Base-by-base conservation (phyloP, 2,888 invertebrate species). In the Eulithis prunata region DNA sequence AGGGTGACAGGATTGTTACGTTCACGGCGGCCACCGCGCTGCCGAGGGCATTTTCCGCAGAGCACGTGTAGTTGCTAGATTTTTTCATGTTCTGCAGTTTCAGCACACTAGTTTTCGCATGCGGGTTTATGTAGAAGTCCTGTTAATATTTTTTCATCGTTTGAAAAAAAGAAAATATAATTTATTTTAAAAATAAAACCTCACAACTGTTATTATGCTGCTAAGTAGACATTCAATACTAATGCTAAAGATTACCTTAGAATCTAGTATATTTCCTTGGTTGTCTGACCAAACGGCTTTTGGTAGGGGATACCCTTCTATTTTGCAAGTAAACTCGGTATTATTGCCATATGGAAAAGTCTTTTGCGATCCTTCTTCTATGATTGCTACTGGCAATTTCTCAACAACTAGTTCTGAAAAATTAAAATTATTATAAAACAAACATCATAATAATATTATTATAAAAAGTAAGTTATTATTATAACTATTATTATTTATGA, bases 291-390 rank as follows among this genome's bases (percentile, higher is more conserved):
- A 68, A 12, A 46, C n/a, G 45, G 49, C 32, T 13, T 32, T 64
- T 28, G 68, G 68, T 28, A 57, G 4, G 21, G 68, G 68, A 32
- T 61, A 64, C 28, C 63, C 64, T 13, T 54, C 28, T 6, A 64
- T 38, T 51, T 12, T 64, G 46, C 68, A 68, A 3, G 57, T 61
- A 5, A 68, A 49, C 41, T 49, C 10, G 32, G 28, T n/a, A 3
- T 32, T 49, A 6, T 13, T 54, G 12, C 57, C 64, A 14, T 68
- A 68, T 12, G 54, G 43, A 13, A 54, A 52, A 12, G 56, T 57
- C n/a, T 41, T 45, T 21, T 54, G 11, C 8, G 47, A 32, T 28
- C 32, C 51, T 54, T 47, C 60, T 43, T 55, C 14, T 57, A 64
- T 57, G 3, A n/a, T 12, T 10, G 38, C 57, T 10, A 57, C 51